These are phyloP conservation scores for Nesogale talazaci DNA, from an alignment of 2,113 vertebrate species.

Conservation along the genomic window DNA sequence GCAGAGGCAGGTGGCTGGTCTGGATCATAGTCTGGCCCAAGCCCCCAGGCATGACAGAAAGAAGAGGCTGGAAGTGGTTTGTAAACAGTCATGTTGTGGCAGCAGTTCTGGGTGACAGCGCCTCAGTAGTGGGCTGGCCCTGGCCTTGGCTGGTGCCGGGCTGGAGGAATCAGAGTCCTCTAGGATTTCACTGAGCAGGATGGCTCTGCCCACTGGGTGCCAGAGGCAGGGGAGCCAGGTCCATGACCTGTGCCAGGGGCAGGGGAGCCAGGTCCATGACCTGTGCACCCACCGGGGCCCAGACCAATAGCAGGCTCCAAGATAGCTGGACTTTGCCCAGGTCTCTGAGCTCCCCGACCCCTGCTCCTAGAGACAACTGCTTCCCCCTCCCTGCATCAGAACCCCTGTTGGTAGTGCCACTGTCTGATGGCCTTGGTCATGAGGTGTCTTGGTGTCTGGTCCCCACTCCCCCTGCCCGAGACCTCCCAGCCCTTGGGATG, in stretches of 20 bases:
- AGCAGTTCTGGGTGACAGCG: background rate
- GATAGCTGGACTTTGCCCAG: background rate
- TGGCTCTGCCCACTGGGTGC: no score
- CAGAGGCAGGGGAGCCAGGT: background rate
- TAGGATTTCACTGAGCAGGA: background rate
- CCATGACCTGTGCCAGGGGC: background rate
- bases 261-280: background rate
- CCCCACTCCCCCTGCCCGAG: accelerated
- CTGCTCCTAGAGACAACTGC: accelerated
- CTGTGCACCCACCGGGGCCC: background rate
- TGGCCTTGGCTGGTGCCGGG: background rate
- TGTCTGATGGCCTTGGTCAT: background rate
- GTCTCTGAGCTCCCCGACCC: background rate
- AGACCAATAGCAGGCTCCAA: background rate
- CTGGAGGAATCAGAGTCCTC: background rate
- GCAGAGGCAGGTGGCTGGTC: background rate
- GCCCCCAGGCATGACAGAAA: background rate
- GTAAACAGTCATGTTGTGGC: background rate
- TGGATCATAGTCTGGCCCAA: background rate
- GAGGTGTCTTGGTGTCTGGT: background rate
- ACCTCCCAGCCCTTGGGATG: background rate
- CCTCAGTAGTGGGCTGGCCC: background rate
- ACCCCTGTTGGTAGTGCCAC: background rate
- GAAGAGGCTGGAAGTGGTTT: background rate
- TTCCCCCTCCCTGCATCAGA: background rate